Conservation (phyloP, 2,113 vertebrate genomes). For the Sialia sialis region DNA sequence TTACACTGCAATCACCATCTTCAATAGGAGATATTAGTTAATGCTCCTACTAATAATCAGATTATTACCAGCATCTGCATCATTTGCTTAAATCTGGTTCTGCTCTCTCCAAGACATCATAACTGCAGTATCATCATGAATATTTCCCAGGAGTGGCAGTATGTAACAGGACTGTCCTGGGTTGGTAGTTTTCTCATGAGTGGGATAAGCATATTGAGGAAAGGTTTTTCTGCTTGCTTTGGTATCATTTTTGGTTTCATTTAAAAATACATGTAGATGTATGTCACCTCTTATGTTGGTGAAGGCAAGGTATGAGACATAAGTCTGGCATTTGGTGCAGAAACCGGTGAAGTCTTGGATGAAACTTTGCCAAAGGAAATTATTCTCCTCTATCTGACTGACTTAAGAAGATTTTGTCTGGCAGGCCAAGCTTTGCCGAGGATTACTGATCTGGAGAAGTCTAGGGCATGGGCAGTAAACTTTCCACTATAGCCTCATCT, state of each 20-base stretch:
- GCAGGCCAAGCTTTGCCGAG: background rate
- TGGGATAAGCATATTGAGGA: background rate
- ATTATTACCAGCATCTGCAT: background rate
- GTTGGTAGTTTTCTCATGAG: background rate
- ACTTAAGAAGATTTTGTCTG: background rate
- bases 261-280: background rate
- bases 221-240: background rate
- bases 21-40: background rate
- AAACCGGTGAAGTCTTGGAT: background rate
- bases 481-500: background rate
- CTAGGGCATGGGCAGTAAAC: background rate
- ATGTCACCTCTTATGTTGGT: background rate
- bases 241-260: background rate
- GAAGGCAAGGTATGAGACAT: background rate
- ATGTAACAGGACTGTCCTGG: background rate
- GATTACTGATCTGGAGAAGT: background rate
- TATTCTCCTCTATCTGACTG: background rate
- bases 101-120: background rate
- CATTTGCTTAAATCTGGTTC: background rate
- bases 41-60: too few species aligned
- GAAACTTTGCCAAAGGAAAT: background rate
- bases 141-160: background rate
- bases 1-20: background rate
- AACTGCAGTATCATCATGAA: fast-evolving
- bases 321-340: background rate